Evolutionary conservation across 1,140 invertebrate species (phyloP).

Genomic region (Ganaspis sp.): DNA sequence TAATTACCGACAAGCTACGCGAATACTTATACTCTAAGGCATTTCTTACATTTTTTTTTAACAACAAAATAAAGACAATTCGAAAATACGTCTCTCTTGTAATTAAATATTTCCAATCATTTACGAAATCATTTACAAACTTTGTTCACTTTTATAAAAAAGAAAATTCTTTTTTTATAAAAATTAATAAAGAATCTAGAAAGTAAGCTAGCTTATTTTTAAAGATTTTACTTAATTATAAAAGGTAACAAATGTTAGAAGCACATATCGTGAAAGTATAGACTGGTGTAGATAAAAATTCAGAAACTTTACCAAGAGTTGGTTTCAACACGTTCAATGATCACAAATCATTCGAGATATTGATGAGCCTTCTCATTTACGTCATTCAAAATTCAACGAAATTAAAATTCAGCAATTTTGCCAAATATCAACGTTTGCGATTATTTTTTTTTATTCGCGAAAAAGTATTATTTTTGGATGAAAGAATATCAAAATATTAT

Average conservation of each 20-base stretch:
- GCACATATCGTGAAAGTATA: not conserved
- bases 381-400: not conserved
- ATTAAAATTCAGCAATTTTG: no score
- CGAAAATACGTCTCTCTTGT: no score
- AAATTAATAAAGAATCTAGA: not conserved
- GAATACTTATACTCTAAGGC: no score
- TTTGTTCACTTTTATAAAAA: not conserved
- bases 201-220: not conserved
- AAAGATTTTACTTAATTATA: not conserved
- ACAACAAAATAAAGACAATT: no score
- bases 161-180: not conserved
- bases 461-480: no score
- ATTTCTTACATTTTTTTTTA: no score
- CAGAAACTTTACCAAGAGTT: not conserved
- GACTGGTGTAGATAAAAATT: not conserved
- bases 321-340: conserved; percentile 20
- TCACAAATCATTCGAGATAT: conserved; percentile 16
- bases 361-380: conserved; percentile 27
- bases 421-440: no score
- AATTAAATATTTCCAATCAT: not conserved
- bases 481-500: no score
- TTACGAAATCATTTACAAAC: not conserved
- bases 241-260: not conserved
- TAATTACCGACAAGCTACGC: no score
- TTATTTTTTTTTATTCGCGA: no score